These are phyloP conservation scores for Teleogryllus occipitalis DNA, from an alignment of 1,140 invertebrate species.

Conservation along the genomic window DNA sequence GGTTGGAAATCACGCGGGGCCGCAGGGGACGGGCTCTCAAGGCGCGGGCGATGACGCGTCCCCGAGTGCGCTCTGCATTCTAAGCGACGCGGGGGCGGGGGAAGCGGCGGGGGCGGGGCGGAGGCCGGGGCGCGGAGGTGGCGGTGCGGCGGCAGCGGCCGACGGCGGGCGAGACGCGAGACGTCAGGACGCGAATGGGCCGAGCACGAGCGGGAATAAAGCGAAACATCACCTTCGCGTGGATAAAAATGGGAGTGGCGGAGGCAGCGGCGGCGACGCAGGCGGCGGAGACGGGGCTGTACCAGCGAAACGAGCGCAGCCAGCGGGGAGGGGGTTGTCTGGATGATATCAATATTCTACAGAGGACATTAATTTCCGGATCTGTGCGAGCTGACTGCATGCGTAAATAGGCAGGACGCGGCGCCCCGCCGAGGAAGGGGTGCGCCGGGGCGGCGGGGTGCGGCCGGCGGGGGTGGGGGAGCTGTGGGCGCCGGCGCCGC, in stretches of 20 bases:
- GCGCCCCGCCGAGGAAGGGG: not conserved
- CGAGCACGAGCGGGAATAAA: not conserved
- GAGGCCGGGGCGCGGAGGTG: not conserved
- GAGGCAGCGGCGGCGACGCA: not conserved
- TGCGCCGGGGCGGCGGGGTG: not conserved
- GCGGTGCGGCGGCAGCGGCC: not conserved
- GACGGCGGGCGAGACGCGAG: not conserved
- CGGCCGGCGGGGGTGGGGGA: too few relatives aligned
- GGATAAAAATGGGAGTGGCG: not conserved
- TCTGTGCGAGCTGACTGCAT: conserved; percentile 7
- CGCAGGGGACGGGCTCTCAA: too few relatives aligned
- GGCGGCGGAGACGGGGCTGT: not conserved
- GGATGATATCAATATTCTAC: conserved; percentile 9
- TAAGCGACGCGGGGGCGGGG: too few relatives aligned
- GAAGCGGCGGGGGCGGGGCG: too few relatives aligned
- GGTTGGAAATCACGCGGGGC: too few relatives aligned
- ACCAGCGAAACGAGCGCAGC: too few relatives aligned
- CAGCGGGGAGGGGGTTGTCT: not conserved
- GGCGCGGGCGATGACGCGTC: not conserved
- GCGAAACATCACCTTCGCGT: not conserved
- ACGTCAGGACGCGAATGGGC: not conserved
- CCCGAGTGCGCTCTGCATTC: not conserved
- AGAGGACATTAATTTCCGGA: conserved; percentile 13
- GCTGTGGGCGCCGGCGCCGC: not conserved
- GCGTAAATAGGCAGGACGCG: conserved; percentile 8